Base-by-base conservation (phyloP, 2,888 invertebrate genomes). In the Clostera curtula region DNA sequence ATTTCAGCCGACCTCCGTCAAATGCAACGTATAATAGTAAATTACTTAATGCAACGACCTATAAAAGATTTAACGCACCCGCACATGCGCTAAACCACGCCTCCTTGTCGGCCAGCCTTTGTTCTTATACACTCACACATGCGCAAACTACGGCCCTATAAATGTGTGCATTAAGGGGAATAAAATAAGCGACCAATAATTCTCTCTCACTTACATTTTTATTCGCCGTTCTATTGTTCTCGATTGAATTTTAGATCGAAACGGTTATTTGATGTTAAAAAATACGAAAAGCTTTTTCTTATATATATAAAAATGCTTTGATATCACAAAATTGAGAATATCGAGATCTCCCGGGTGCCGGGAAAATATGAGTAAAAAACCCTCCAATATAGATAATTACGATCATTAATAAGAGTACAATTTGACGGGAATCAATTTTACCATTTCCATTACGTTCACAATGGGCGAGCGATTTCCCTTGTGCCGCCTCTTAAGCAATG, bases 21-120 rank as follows among this genome's bases (percentile, higher is more conserved):
- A 77, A 71, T 71, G 76, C 79, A 80, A 63, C 61, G 62, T 62
- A 73, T 74, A 69, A 74, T 70, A 77, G 63, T 82, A 80, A 80
- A 82, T 80, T 75, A 80, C 76, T 77, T 74, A 80, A 80, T 76
- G 80, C 80, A 80, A 56, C 75, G 74, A 79, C 74, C 80, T 80
- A 79, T 80, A 75, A 79, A 80, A 80, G 79, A 80, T 80, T 77
- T 76, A 79, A 64, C 64, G 47, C 71, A 64, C 73, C 30, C 69
- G 67, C 67, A 63, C 70, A 49, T 35, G 24, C 55, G 49, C 28
- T 13, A 48, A 8, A 54, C 69, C 74, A 61, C 75, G 61, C 76
- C 75, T 56, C 49, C 47, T 19, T 25, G 35, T 28, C 50, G 44
- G 49, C 58, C 38, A 50, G 41, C 51, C 70, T 70, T 76, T 73